phyloP scores from a whole-genome alignment of 2,113 vertebrate species.

The Caranx ignobilis region DNA sequence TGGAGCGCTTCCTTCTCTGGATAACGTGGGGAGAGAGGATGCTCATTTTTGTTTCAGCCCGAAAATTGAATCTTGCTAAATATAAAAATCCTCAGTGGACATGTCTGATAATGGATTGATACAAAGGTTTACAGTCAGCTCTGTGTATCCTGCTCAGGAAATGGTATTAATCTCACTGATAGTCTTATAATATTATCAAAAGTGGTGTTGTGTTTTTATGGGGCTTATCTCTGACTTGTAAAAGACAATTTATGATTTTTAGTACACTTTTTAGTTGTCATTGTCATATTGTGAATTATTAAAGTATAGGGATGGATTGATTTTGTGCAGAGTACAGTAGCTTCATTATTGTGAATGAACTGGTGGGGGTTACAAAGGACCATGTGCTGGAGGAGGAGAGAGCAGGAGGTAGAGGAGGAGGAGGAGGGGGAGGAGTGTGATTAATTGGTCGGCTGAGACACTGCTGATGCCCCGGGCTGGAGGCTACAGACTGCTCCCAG shows the following conservation, averaged over 20 bases:
- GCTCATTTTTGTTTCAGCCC: not conserved
- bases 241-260: too few relatives aligned
- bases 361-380: conserved; percentile 73
- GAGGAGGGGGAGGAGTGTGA: conserved; percentile 39
- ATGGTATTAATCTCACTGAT: not conserved
- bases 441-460: conserved; percentile 55
- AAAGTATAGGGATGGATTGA: not conserved
- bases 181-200: not conserved
- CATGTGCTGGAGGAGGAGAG: conserved; percentile 56
- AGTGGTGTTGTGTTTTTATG: too few relatives aligned
- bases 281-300: not conserved
- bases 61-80: not conserved
- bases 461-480: conserved; percentile 30
- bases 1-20: not conserved
- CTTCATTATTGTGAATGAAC: conserved; percentile 20
- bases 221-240: not conserved
- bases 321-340: not conserved
- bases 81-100: not conserved
- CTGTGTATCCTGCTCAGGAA: not conserved
- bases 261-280: too few relatives aligned
- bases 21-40: not conserved
- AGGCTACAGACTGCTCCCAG: conserved; percentile 51
- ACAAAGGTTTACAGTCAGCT: not conserved
- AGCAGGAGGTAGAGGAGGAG: conserved; percentile 20
- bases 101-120: too few relatives aligned